Evolutionary conservation across 2,888 invertebrate species (phyloP).

Genomic region (Mythimna impura): DNA sequence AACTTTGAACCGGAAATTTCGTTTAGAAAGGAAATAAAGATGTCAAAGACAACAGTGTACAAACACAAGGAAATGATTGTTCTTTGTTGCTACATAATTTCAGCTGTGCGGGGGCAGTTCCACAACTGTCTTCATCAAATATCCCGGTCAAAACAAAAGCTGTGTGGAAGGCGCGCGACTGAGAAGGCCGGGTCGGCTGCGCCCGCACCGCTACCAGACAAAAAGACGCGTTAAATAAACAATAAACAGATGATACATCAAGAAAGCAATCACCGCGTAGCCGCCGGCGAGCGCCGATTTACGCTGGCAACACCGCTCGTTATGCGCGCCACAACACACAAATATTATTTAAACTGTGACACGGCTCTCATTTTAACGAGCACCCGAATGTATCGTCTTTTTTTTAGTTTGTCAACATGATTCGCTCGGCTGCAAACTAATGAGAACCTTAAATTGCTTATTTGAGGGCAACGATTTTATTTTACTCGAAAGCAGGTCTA

Average conservation of each 20-base stretch:
- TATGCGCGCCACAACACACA: slow-evolving; percentile 70
- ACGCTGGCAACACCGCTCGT: slow-evolving; percentile 76
- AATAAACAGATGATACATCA: slow-evolving; percentile 85
- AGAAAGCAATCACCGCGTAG: slow-evolving; percentile 83
- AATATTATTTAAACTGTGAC: slow-evolving; percentile 76
- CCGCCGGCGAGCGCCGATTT: slow-evolving; percentile 81
- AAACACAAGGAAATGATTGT: slow-evolving; percentile 47
- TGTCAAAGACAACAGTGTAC: slow-evolving; percentile 6
- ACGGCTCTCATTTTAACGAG: slow-evolving; percentile 72
- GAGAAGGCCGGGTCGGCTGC: slow-evolving; percentile 21
- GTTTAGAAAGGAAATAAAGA: neutral
- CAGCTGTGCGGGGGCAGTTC: neutral
- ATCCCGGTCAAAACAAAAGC: slow-evolving; percentile 12
- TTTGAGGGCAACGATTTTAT: slow-evolving; percentile 16
- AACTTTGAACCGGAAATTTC: neutral
- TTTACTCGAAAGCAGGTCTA: neutral
- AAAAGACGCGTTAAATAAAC: slow-evolving; percentile 85
- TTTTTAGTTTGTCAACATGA: slow-evolving; percentile 66
- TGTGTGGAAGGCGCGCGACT: neutral
- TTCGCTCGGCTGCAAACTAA: slow-evolving; percentile 53
- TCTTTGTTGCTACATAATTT: neutral
- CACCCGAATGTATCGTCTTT: slow-evolving; percentile 61
- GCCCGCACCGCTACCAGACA: slow-evolving; percentile 78
- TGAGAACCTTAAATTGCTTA: slow-evolving; percentile 54
- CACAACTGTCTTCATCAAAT: slow-evolving; percentile 2